phyloP scores from a whole-genome alignment of 1,140 invertebrate genomes.

The Kradibia gibbosae region DNA sequence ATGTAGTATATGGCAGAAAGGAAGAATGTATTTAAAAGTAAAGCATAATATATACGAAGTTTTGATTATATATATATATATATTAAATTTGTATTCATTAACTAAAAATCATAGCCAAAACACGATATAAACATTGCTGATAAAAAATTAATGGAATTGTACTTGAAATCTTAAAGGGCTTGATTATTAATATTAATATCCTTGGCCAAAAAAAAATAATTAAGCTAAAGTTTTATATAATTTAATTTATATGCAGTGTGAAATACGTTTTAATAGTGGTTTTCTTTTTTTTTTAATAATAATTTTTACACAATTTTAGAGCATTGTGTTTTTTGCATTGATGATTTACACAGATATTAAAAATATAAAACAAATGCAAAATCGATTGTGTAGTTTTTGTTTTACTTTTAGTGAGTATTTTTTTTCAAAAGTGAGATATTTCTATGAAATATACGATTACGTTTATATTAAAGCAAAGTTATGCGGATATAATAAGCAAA shows the following conservation, averaged over 20 bases:
- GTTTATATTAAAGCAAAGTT: slow-evolving; percentile 16
- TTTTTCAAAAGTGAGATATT: slow-evolving; percentile 15
- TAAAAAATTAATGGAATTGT: slow-evolving; percentile 14
- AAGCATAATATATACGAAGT: slow-evolving; percentile 12
- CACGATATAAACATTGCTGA: slow-evolving; percentile 1
- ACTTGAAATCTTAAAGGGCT: neutral
- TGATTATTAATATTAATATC: neutral
- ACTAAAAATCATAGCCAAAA: slow-evolving; percentile 42
- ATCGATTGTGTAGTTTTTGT: slow-evolving; percentile 42
- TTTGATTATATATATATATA: slow-evolving; percentile 18
- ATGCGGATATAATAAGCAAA: neutral
- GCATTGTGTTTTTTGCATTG: slow-evolving; percentile 33
- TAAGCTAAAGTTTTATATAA: neutral
- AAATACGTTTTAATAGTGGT: neutral
- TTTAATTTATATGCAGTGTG: no score
- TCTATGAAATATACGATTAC: neutral
- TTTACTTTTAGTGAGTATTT: slow-evolving; percentile 37
- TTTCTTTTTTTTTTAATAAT: slow-evolving; percentile 20
- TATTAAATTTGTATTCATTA: slow-evolving; percentile 26
- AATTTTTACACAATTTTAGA: no score
- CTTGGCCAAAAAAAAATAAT: slow-evolving; percentile 39
- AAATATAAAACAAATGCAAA: slow-evolving; percentile 14
- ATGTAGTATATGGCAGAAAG: slow-evolving; percentile 13
- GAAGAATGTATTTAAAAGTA: slow-evolving; percentile 24
- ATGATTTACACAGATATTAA: slow-evolving; percentile 36